Percentiles rank a stretch among this genome's conserved stretches.
These are phyloP conservation scores for Drosophila tripunctata DNA, from an alignment of 2,888 invertebrate genomes.

Conservation along the genomic window DNA sequence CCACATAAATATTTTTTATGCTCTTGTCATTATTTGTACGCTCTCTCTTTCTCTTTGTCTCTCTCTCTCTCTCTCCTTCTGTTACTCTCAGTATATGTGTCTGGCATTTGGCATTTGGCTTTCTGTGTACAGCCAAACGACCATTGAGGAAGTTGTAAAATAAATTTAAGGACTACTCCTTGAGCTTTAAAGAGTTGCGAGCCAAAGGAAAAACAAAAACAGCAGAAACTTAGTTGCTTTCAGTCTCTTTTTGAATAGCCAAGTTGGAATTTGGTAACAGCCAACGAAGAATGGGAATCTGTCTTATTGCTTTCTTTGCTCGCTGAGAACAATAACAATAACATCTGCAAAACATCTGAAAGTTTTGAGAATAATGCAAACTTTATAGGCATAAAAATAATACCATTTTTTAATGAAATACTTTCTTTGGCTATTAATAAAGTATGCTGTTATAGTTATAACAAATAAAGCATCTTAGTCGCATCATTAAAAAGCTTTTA, in stretches of 20 bases:
- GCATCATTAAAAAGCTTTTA: too few relatives aligned
- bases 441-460: too few relatives aligned
- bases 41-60: conserved; percentile 12
- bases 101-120: conserved; percentile 51
- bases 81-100: conserved; percentile 4
- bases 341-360: conserved; percentile 19
- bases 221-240: conserved; percentile 36
- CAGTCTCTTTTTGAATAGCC: conserved; percentile 42
- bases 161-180: conserved; percentile 60
- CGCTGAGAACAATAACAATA: conserved; percentile 22
- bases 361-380: conserved; percentile 6
- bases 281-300: background rate
- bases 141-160: conserved; percentile 70
- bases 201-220: conserved; percentile 31
- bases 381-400: background rate
- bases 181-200: conserved; percentile 31
- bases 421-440: background rate
- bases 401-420: background rate
- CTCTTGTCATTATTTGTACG: conserved; percentile 59
- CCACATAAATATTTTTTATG: conserved; percentile 73
- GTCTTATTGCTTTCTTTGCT: conserved; percentile 1
- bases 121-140: conserved; percentile 30
- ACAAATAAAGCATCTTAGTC: too few relatives aligned
- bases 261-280: conserved; percentile 31
- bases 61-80: conserved; percentile 3